Percentiles rank a stretch among this genome's conserved stretches.
These are phyloP conservation scores for Ochropacha duplaris DNA, from an alignment of 2,888 invertebrate species.

Conservation along the genomic window DNA sequence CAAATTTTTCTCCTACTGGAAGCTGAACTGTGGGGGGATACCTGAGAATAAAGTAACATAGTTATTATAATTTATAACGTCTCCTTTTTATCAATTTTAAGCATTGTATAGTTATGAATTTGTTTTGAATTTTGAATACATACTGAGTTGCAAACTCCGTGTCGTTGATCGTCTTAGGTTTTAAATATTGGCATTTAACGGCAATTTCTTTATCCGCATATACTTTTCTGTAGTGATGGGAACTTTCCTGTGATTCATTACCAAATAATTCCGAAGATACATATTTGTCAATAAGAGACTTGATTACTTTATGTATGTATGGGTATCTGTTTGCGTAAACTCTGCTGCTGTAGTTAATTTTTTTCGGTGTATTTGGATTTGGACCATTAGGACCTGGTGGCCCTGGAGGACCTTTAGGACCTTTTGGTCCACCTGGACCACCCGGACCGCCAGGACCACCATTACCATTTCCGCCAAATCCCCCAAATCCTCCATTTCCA, in stretches of 20 bases:
- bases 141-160: constrained; percentile 63
- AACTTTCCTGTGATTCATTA: constrained; percentile 46
- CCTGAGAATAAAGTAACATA: constrained; percentile 45
- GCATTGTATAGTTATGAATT: not conserved
- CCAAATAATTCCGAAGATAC: constrained; percentile 58
- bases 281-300: constrained; percentile 57
- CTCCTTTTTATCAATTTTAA: too few relatives aligned
- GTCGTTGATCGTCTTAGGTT: constrained; percentile 41
- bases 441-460: constrained; percentile 30
- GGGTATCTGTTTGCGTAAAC: constrained; percentile 68
- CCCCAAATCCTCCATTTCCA: constrained; percentile 46
- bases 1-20: constrained; percentile 57
- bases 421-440: constrained; percentile 25
- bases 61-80: constrained; percentile 4
- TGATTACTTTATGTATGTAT: constrained; percentile 63
- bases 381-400: constrained; percentile 30
- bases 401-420: constrained; percentile 30
- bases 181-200: constrained; percentile 62
- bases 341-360: constrained; percentile 56
- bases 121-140: constrained; percentile 36
- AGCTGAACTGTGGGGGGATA: constrained; percentile 58
- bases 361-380: constrained; percentile 18
- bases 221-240: constrained; percentile 52
- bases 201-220: constrained; percentile 58
- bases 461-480: constrained; percentile 20